A percentile compares a stretch with the other conserved stretches of the same genome.
These are phyloP conservation scores for Pteromalus puparum DNA, from an alignment of 1,140 invertebrate species.

Conservation along the genomic window DNA sequence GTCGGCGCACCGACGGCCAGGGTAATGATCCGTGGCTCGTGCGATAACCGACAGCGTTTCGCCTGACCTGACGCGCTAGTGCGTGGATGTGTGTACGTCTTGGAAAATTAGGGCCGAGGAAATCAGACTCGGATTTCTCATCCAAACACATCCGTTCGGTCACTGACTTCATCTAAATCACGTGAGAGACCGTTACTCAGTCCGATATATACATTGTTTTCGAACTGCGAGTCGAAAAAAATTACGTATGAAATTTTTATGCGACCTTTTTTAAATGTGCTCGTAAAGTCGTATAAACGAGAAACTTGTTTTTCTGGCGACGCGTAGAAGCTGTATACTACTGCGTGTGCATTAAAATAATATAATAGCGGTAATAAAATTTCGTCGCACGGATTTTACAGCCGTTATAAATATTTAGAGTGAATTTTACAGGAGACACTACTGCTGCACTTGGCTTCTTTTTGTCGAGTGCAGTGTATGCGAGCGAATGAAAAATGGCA, in stretches of 20 bases:
- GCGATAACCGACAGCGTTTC: slow-evolving; percentile 63
- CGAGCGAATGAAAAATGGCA: not conserved
- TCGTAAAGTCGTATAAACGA: not conserved
- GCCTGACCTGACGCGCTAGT: slow-evolving; percentile 1
- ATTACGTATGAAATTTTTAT: not conserved
- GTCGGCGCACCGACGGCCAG: slow-evolving; percentile 53
- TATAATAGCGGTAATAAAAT: not conserved
- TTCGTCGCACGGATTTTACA: not conserved
- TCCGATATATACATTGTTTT: no score
- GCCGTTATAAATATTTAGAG: not conserved
- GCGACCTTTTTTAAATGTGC: not conserved
- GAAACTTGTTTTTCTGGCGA: not conserved
- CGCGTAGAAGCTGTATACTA: no score
- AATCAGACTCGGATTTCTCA: no score
- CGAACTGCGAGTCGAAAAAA: not conserved
- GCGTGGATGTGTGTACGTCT: slow-evolving; percentile 47
- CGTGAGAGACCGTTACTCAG: not conserved
- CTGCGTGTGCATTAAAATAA: not conserved
- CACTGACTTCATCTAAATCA: no score
- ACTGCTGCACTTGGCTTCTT: not conserved
- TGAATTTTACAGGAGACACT: not conserved
- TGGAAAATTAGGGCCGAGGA: slow-evolving; percentile 27
- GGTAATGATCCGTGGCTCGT: slow-evolving; percentile 71
- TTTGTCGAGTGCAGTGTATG: not conserved
- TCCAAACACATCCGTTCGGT: no score